Percentiles rank a stretch among this genome's conserved stretches.
Conservation (phyloP, 2,113 vertebrate genomes). For the Coturnix japonica region DNA sequence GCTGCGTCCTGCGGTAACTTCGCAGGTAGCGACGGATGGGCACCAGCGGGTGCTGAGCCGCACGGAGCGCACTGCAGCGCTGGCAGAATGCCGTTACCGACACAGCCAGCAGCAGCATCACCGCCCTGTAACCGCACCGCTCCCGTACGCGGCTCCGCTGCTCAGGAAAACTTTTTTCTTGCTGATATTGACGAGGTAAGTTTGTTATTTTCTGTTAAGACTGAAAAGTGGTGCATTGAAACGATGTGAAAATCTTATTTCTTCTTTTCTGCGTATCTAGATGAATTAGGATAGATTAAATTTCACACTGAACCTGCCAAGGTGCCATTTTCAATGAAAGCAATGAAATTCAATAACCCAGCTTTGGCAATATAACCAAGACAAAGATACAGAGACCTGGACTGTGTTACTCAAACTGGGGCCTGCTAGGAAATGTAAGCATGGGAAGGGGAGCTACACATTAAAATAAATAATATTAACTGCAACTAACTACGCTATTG, state of each 20-base stretch:
- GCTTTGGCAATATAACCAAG: not conserved
- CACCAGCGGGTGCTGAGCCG: not conserved
- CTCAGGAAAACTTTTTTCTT: not conserved
- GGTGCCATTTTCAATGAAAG: not conserved
- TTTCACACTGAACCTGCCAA: not conserved
- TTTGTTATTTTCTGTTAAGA: not conserved
- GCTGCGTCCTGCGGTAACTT: rapidly evolving
- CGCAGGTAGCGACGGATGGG: not conserved
- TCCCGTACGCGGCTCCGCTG: not conserved
- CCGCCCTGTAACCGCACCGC: not conserved
- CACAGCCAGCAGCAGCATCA: rapidly evolving
- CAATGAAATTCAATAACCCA: not conserved
- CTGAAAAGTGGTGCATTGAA: not conserved
- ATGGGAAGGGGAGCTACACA: not conserved
- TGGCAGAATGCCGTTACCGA: not conserved
- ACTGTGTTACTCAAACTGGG: not conserved
- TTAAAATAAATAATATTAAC: not conserved
- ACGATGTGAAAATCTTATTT: not conserved
- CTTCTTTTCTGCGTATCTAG: not conserved
- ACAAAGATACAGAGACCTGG: not conserved
- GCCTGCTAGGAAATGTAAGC: not conserved
- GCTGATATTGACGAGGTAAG: conserved; percentile 11
- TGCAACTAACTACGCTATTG: not conserved
- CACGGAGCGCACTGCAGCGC: not conserved
- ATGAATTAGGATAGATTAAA: not conserved